phyloP scores from a whole-genome alignment of 2,797 vertebrate species.

The Limnodromus scolopaceus region DNA sequence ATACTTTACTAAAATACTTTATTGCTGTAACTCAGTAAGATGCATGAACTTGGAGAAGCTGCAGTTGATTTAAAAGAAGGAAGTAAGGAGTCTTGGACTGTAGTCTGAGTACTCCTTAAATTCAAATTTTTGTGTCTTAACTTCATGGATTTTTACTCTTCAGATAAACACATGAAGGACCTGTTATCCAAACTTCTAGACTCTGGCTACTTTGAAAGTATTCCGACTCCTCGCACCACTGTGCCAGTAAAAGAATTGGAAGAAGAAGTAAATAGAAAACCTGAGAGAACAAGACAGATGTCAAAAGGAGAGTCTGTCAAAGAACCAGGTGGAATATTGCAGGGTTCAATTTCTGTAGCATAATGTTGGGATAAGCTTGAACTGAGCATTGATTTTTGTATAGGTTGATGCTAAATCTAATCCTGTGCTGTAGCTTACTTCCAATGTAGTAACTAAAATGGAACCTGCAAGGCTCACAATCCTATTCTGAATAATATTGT shows the following conservation, averaged over 20 bases:
- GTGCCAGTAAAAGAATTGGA: conserved; percentile 65
- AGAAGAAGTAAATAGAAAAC: conserved; percentile 66
- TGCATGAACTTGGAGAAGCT: neutral
- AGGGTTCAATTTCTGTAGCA: neutral
- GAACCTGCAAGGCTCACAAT: neutral
- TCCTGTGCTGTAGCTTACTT: neutral
- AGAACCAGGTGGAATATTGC: conserved; percentile 75
- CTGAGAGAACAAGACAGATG: conserved; percentile 64
- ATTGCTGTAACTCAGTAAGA: neutral
- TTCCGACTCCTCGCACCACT: conserved; percentile 79
- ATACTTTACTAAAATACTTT: neutral
- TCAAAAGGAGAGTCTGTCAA: conserved; percentile 63
- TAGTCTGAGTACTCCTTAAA: neutral
- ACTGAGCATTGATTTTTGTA: neutral
- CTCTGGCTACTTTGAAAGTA: conserved; percentile 89
- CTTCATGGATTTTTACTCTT: conserved; percentile 26
- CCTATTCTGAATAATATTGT: neutral
- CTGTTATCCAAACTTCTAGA: conserved; percentile 86
- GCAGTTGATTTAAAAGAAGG: neutral
- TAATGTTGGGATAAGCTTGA: neutral
- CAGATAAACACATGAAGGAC: conserved; percentile 91
- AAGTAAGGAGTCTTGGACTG: neutral
- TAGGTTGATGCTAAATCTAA: neutral
- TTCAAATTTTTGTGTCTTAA: neutral
- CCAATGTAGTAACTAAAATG: neutral